Percentiles rank a stretch among this genome's conserved stretches.
phyloP scores from a whole-genome alignment of 2,113 vertebrate genomes.

The Pholis gunnellus region DNA sequence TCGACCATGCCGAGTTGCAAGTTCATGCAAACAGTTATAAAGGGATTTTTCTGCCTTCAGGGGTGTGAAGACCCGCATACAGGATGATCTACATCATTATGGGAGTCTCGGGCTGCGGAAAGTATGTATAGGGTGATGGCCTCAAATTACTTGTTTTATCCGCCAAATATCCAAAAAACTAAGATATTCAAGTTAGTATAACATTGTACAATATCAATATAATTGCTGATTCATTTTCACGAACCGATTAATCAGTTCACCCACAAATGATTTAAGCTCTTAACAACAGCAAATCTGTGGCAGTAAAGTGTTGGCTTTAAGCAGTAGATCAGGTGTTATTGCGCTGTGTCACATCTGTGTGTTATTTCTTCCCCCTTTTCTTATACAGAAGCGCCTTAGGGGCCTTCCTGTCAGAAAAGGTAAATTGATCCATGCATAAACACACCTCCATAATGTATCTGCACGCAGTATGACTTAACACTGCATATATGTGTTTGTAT shows the following conservation, averaged over 20 bases:
- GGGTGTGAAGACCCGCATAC: conserved; percentile 14
- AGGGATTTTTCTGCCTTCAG: background rate
- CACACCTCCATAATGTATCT: background rate
- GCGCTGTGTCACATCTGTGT: background rate
- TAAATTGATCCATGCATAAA: conserved; percentile 26
- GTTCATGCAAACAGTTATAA: background rate
- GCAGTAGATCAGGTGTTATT: background rate
- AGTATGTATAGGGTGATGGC: conserved; percentile 67
- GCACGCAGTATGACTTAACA: background rate
- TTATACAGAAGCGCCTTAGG: conserved; percentile 74
- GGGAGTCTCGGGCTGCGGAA: conserved; percentile 83
- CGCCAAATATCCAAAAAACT: no score
- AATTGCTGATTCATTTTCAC: no score
- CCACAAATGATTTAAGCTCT: background rate
- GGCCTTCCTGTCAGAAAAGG: conserved; percentile 73
- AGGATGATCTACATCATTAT: conserved; percentile 83
- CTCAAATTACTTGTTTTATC: no score
- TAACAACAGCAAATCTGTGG: background rate
- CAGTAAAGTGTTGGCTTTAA: background rate
- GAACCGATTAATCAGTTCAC: no score
- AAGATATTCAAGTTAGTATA: no score
- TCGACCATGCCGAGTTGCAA: background rate
- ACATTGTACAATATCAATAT: no score
- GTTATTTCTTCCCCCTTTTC: background rate
- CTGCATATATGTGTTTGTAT: background rate